Evolutionary conservation across 2,113 vertebrate species (phyloP).

Genomic region (Rhinolophus sinicus): DNA sequence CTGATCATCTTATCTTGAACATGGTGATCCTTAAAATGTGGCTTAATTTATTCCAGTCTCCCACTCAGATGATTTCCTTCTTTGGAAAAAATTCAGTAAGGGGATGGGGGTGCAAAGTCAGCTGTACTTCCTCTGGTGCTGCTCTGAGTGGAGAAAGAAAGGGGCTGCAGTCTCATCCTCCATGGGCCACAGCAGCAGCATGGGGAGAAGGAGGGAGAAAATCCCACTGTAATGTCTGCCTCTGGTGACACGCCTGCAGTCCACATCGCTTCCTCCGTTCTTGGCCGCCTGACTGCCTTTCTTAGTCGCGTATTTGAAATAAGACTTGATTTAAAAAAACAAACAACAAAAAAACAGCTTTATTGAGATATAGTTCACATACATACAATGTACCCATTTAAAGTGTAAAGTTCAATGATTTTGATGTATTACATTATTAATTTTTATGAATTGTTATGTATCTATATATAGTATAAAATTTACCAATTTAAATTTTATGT

Average conservation of each 20-base stretch:
- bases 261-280: not conserved
- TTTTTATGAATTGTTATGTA: constrained; percentile 11
- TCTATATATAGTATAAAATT: not conserved
- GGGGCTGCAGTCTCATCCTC: not conserved
- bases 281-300: not conserved
- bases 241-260: not conserved
- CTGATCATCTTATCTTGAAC: not conserved
- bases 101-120: not conserved
- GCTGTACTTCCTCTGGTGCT: not conserved
- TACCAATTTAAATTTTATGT: no score
- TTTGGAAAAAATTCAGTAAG: constrained; percentile 1
- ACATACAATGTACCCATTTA: not conserved
- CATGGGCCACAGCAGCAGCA: no score
- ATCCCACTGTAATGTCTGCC: not conserved
- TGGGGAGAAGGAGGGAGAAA: not conserved
- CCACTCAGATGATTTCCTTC: not conserved
- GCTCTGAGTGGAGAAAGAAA: not conserved
- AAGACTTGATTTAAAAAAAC: not conserved
- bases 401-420: not conserved
- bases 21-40: not conserved
- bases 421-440: constrained; percentile 1
- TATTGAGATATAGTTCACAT: not conserved
- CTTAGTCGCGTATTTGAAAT: not conserved
- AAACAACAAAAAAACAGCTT: not conserved
- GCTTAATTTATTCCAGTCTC: not conserved